Conservation (phyloP, 2,113 vertebrate species). For the Gopherus flavomarginatus region DNA sequence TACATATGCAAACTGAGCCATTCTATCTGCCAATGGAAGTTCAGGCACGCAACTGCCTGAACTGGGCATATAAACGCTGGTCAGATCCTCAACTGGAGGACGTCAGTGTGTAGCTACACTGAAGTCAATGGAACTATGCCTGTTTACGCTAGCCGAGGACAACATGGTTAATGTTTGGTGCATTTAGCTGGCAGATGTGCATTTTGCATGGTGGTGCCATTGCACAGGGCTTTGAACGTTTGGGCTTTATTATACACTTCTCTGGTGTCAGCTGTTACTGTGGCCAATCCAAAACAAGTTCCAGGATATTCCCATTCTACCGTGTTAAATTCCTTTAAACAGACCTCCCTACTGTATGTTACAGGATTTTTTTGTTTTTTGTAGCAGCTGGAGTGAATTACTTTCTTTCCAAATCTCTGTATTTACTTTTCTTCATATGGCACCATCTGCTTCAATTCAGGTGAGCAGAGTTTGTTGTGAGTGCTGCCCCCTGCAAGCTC, state of each 20-base stretch:
- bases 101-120: not conserved
- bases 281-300: rapidly evolving
- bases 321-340: not conserved
- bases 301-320: not conserved
- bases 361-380: not conserved
- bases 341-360: not conserved
- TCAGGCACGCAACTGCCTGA: not conserved
- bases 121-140: not conserved
- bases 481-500: not conserved
- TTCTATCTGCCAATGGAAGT: not conserved
- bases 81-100: not conserved
- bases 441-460: not conserved
- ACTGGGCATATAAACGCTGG: not conserved
- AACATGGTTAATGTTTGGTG: not conserved
- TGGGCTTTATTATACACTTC: not conserved
- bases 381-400: rapidly evolving
- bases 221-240: rapidly evolving
- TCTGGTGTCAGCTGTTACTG: not conserved
- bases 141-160: not conserved
- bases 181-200: not conserved
- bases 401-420: not conserved
- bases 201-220: not conserved
- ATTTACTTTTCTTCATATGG: not conserved
- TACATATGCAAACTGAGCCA: not conserved
- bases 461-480: not conserved